Conservation (phyloP, 1,140 invertebrate species). For the Nephila pilipes region DNA sequence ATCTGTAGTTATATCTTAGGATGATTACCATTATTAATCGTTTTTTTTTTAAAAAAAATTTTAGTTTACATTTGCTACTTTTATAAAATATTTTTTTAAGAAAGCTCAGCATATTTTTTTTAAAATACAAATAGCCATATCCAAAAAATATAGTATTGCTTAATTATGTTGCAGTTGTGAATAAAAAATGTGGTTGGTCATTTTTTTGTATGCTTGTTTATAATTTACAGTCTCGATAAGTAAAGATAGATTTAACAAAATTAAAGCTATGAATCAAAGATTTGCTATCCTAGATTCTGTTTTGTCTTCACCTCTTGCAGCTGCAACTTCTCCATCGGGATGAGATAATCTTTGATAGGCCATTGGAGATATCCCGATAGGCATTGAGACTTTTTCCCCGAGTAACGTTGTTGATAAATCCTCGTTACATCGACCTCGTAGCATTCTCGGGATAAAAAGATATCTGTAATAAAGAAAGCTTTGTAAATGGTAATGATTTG, state of each 20-base stretch:
- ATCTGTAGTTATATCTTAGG: no score
- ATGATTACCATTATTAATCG: no score
- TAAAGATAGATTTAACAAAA: background rate
- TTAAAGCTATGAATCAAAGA: background rate
- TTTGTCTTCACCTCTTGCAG: constrained; percentile 86
- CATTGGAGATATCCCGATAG: constrained; percentile 93
- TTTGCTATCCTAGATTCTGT: background rate
- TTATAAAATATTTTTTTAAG: no score
- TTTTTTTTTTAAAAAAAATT: no score
- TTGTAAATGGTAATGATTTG: no score
- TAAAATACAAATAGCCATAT: no score
- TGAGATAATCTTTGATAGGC: constrained; percentile 97
- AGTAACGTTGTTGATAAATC: constrained; percentile 86
- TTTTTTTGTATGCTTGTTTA: background rate
- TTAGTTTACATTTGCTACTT: no score
- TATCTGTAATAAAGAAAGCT: constrained; percentile 83
- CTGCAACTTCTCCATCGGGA: constrained; percentile 93
- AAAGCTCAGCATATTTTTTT: no score
- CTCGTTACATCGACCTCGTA: constrained; percentile 88
- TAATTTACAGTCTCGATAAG: background rate
- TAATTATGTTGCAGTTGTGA: no score
- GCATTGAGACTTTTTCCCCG: constrained; percentile 87
- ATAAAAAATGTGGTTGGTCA: background rate
- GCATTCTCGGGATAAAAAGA: constrained; percentile 89
- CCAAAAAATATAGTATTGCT: no score